phyloP scores from a whole-genome alignment of 2,113 vertebrate genomes.

The Cynoglossus semilaevis region DNA sequence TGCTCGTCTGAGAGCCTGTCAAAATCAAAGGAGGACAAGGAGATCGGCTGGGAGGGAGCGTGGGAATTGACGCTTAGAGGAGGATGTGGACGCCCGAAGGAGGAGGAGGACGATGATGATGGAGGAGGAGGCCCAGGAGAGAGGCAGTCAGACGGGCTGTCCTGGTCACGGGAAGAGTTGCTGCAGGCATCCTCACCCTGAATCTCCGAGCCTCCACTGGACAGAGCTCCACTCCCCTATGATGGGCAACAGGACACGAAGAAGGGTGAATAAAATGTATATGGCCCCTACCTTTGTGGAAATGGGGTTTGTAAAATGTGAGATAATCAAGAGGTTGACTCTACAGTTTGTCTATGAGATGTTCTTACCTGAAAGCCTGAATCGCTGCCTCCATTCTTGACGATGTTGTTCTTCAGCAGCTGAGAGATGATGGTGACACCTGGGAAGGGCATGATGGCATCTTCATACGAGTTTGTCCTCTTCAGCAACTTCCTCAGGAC shows the following conservation, averaged over 20 bases:
- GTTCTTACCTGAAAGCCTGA: slow-evolving; percentile 87
- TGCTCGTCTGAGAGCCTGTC: slow-evolving; percentile 97
- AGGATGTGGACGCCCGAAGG: slow-evolving; percentile 80
- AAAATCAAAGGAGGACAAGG: slow-evolving; percentile 92
- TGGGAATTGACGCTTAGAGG: slow-evolving; percentile 70
- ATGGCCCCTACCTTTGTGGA: no score
- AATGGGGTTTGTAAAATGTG: background rate
- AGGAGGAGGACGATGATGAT: slow-evolving; percentile 49
- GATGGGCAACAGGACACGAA: slow-evolving; percentile 16
- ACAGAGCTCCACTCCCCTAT: slow-evolving; percentile 86
- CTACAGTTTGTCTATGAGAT: no score
- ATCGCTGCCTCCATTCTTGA: slow-evolving; percentile 95
- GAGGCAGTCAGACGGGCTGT: slow-evolving; percentile 96
- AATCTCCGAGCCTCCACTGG: slow-evolving; percentile 95
- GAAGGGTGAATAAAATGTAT: background rate
- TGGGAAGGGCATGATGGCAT: slow-evolving; percentile 95
- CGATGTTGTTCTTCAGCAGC: slow-evolving; percentile 98
- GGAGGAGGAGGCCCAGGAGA: slow-evolving; percentile 85
- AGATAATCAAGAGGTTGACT: background rate
- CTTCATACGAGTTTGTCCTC: slow-evolving; percentile 98
- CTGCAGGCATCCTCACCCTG: slow-evolving; percentile 97
- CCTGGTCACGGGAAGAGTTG: slow-evolving; percentile 85
- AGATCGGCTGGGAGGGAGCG: slow-evolving; percentile 72
- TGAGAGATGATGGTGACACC: slow-evolving; percentile 99
- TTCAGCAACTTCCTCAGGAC: slow-evolving; percentile 98